Percentiles rank a stretch among this genome's conserved stretches.
phyloP scores from a whole-genome alignment of 2,113 vertebrate genomes.

The Mandrillus leucophaeus region DNA sequence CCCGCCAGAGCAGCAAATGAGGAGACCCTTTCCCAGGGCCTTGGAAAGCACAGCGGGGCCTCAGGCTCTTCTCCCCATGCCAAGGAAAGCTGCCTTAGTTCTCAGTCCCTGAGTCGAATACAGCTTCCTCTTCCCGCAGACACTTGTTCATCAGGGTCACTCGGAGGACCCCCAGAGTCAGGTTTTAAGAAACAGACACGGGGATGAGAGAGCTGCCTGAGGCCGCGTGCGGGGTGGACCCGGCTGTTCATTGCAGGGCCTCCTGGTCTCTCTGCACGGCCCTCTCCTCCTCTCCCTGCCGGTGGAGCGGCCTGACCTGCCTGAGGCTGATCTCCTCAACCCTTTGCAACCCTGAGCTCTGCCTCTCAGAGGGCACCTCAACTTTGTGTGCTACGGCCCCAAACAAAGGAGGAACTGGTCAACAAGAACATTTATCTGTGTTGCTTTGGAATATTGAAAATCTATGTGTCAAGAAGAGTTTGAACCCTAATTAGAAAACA shows the following conservation, averaged over 20 bases:
- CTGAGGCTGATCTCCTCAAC: background rate
- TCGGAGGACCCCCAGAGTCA: background rate
- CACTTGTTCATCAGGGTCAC: background rate
- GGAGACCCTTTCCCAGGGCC: background rate
- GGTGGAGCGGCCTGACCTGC: background rate
- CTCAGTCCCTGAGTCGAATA: no score
- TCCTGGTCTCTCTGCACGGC: no score
- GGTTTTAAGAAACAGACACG: background rate
- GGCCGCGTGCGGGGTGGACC: no score
- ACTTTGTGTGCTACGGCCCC: background rate
- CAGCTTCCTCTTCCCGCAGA: background rate
- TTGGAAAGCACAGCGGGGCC: no score
- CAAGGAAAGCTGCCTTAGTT: background rate
- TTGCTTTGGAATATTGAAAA: background rate
- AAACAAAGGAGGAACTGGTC: background rate
- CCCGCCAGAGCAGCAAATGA: background rate
- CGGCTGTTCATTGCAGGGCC: background rate
- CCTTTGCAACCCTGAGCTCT: background rate
- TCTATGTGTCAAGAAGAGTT: background rate
- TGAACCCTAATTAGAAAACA: background rate
- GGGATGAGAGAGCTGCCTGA: background rate
- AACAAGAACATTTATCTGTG: rapidly evolving
- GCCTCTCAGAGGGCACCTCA: background rate
- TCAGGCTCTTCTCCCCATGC: no score
- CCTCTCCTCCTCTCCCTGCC: rapidly evolving